Evolutionary conservation across 2,888 invertebrate species (phyloP), one percentile per base, ranked within the genome.

Genomic region (Thalpophila matura): DNA sequence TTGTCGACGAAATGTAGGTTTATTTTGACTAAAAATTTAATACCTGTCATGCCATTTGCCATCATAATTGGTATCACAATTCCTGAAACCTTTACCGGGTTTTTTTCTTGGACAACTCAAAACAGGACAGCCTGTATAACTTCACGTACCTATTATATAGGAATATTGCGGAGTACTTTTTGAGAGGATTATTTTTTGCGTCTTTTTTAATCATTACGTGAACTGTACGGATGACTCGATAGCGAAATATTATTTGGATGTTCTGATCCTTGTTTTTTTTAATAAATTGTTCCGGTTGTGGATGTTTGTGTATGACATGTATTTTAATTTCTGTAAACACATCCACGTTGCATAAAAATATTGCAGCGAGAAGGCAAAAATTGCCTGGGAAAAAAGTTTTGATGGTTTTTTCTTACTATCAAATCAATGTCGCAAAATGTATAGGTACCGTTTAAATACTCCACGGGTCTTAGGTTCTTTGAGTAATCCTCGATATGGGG

Each of bases 181-280:
- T 22, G 9, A 3, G 14, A 24, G 3, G 7, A 4, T 7, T 22
- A 3, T 9, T 42, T 7, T 12, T 26, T 24, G 22, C 4, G n/a
- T 20, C 2, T 20, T 31, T 40, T 22, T 22, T 4, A 33, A n/a
- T 9, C 0, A 26, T 9, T 5, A 16, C 9, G 2, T 43, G 2
- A 20, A 57, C 1, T 24, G 1, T 12, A 9, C 22, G 0, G 9
- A 0, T 4, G 9, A 7, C 10, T 14, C 6, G 29, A n/a, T 12
- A n/a, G 27, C 33, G 38, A 29, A 38, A 24, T n/a, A 5, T 33
- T 12, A 2, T 26, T 9, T 26, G 12, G 4, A 27, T 10, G 26
- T 22, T 6, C 10, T 9, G 10, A 59, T 16, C 27, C 16, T 10
- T 27, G 22, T 29, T 59, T 46, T 7, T 47, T 46, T 46, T 29